Percentiles rank a stretch among this genome's conserved stretches.
phyloP scores from a whole-genome alignment of 1,140 invertebrate species.

The Drosophila eugracilis region DNA sequence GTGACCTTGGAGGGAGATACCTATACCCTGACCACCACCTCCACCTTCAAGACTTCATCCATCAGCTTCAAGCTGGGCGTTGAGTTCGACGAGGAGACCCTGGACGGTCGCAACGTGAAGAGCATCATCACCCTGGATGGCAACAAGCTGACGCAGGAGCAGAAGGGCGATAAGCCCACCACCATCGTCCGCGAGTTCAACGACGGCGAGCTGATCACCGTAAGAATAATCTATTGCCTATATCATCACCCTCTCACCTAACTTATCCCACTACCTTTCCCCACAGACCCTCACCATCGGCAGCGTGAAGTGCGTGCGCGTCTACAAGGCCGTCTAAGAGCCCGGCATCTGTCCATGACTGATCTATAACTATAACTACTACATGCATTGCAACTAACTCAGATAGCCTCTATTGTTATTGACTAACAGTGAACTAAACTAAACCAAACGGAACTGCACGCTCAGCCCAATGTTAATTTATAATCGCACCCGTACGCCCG shows the following conservation, averaged over 20 bases:
- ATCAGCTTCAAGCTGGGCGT: slow-evolving; percentile 92
- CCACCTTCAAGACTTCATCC: slow-evolving; percentile 93
- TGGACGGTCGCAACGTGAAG: slow-evolving; percentile 94
- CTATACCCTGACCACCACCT: slow-evolving; percentile 91
- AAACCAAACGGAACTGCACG: slow-evolving; percentile 56
- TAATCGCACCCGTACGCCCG: slow-evolving; percentile 40
- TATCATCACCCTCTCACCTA: neutral
- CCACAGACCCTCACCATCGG: slow-evolving; percentile 89
- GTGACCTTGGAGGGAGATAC: slow-evolving; percentile 88
- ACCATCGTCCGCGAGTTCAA: slow-evolving; percentile 89
- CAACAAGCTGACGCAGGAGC: slow-evolving; percentile 89
- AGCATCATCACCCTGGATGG: slow-evolving; percentile 88
- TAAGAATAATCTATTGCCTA: slow-evolving; percentile 42
- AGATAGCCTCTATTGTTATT: slow-evolving; percentile 71
- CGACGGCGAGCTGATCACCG: slow-evolving; percentile 90
- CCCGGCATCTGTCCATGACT: slow-evolving; percentile 51
- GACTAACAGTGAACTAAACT: slow-evolving; percentile 60
- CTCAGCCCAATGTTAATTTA: slow-evolving; percentile 67
- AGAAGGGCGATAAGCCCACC: slow-evolving; percentile 89
- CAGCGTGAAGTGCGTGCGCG: slow-evolving; percentile 89
- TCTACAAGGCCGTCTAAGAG: slow-evolving; percentile 87
- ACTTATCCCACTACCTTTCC: slow-evolving; percentile 71
- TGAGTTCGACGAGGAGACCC: slow-evolving; percentile 94
- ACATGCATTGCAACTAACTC: slow-evolving; percentile 66
- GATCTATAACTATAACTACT: slow-evolving; percentile 58